These are phyloP conservation scores for Mastomys coucha DNA, from an alignment of 2,113 vertebrate genomes.

Conservation along the genomic window DNA sequence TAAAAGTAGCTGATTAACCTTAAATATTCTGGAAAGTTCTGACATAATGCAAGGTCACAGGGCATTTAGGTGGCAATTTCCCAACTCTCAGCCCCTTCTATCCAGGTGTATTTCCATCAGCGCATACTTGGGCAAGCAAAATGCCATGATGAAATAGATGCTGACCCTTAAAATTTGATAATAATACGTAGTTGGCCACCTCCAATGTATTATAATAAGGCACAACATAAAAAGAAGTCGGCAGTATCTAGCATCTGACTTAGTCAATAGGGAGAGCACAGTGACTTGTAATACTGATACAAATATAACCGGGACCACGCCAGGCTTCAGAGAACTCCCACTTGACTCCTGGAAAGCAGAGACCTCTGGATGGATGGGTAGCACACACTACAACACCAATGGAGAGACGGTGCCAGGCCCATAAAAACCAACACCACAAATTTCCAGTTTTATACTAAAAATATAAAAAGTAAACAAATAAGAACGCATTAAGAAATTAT, in stretches of 20 bases:
- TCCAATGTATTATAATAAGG: neutral
- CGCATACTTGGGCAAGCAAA: conserved; percentile 10
- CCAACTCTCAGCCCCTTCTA: neutral
- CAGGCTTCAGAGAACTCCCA: neutral
- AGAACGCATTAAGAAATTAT: conserved; percentile 83
- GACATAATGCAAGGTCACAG: neutral
- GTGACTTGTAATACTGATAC: neutral
- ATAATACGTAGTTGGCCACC: conserved; percentile 9
- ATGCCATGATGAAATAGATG: neutral
- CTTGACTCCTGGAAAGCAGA: conserved; percentile 30
- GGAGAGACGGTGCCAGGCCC: conserved; percentile 71
- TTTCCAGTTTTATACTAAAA: conserved; percentile 82
- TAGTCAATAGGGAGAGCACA: conserved; percentile 29
- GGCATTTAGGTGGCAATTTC: neutral
- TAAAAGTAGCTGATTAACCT: neutral
- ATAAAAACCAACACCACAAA: conserved; percentile 81
- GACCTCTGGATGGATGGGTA: conserved; percentile 64
- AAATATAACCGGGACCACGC: conserved; percentile 4
- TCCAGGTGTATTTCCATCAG: neutral
- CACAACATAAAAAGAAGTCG: neutral
- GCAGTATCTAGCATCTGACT: neutral
- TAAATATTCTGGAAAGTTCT: neutral
- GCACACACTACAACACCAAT: conserved; percentile 42
- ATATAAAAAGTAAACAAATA: conserved; percentile 87
- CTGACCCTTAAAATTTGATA: conserved; percentile 22